phyloP scores from a whole-genome alignment of 1,140 invertebrate species.

The Drosophila pachea region DNA sequence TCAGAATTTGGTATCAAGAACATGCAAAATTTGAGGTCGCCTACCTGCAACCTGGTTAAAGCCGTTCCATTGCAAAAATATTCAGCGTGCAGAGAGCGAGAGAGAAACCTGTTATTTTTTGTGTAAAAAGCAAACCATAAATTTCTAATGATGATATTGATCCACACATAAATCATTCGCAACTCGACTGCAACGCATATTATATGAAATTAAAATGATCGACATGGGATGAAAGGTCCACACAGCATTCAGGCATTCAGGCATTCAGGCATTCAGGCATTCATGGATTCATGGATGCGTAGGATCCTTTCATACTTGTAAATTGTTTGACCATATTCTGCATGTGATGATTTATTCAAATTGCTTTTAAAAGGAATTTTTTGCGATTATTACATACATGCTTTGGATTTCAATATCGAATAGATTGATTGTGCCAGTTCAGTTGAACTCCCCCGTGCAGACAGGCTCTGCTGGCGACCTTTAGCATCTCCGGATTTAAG shows the following conservation, averaged over 20 bases:
- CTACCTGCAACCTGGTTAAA: slow-evolving; percentile 19
- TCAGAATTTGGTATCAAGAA: slow-evolving; percentile 4
- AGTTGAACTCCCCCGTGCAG: too few relatives aligned
- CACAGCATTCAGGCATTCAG: too few relatives aligned
- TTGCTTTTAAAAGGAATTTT: not conserved
- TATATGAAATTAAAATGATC: slow-evolving; percentile 47
- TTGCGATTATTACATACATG: not conserved
- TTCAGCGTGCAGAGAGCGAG: slow-evolving; percentile 2
- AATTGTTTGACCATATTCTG: slow-evolving; percentile 12
- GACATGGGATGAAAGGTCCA: slow-evolving; percentile 30
- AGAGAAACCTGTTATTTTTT: slow-evolving; percentile 49
- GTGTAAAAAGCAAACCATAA: slow-evolving; percentile 48
- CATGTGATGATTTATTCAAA: slow-evolving; percentile 29
- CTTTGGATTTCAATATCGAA: too few relatives aligned
- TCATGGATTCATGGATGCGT: slow-evolving; percentile 4
- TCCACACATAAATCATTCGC: slow-evolving; percentile 42
- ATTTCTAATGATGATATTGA: slow-evolving; percentile 59
- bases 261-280: too few relatives aligned
- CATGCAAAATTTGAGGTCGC: slow-evolving; percentile 26
- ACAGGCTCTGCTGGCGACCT: too few relatives aligned
- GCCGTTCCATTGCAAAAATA: slow-evolving; percentile 23
- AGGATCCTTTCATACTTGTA: not conserved
- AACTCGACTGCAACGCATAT: slow-evolving; percentile 32
- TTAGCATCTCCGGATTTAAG: not conserved
- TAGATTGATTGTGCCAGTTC: too few relatives aligned